A percentile compares a stretch with the other conserved stretches of the same genome.
These are phyloP conservation scores for Carlito syrichta DNA, from an alignment of 2,113 vertebrate genomes.

Conservation along the genomic window DNA sequence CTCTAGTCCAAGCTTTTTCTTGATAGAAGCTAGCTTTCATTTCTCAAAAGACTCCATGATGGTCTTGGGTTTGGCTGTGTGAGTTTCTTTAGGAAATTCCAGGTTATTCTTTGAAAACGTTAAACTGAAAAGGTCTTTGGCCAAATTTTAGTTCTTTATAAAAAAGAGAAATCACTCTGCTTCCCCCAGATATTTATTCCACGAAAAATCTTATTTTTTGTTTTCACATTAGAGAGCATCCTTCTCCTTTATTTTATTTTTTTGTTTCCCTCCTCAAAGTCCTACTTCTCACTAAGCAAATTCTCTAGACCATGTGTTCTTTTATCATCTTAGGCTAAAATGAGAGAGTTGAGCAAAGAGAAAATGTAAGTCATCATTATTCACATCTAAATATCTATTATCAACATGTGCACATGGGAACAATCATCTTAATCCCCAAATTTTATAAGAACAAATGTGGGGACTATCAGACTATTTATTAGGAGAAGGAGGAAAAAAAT, in stretches of 20 bases:
- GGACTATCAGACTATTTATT: not conserved
- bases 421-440: not conserved
- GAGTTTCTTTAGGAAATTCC: not conserved
- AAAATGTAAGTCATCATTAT: slow-evolving; percentile 1
- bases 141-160: not conserved
- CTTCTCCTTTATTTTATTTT: not conserved
- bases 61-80: not conserved
- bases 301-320: not conserved
- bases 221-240: not conserved
- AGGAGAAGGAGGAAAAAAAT: slow-evolving; percentile 54
- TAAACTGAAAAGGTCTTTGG: not conserved
- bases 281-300: not conserved
- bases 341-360: not conserved
- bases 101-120: not conserved
- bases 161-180: not conserved
- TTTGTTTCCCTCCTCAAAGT: not conserved
- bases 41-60: not conserved
- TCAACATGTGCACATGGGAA: not conserved
- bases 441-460: slow-evolving; percentile 30
- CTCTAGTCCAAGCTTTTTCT: not conserved
- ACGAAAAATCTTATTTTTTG: too few relatives aligned
- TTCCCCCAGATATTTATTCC: not conserved
- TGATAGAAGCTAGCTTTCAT: not conserved
- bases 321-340: not conserved
- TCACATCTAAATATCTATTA: not conserved